A percentile compares a stretch with the other conserved stretches of the same genome.
Evolutionary conservation across 2,888 invertebrate species (phyloP).

Genomic region (Disparrhopalites patrizii): DNA sequence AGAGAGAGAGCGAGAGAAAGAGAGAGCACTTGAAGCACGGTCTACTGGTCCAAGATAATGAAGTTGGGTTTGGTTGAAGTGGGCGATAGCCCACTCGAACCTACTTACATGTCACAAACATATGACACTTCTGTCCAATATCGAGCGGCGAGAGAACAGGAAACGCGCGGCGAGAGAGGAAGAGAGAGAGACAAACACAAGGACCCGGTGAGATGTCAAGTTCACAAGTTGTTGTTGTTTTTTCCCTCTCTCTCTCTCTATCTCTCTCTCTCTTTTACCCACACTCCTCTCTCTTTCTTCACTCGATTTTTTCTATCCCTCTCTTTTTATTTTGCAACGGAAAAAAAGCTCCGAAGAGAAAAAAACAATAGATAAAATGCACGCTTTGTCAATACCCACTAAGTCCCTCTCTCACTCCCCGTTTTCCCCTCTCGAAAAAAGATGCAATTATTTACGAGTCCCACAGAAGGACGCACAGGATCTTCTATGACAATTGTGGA

Average conservation of each 20-base stretch:
- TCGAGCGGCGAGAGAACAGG: constrained; percentile 11
- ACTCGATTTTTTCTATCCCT: neutral
- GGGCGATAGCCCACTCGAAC: constrained; percentile 20
- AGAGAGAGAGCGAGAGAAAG: neutral
- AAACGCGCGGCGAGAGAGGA: neutral
- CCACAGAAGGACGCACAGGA: no score
- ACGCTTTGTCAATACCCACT: no score
- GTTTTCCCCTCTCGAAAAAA: no score
- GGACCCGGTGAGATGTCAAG: constrained; percentile 2
- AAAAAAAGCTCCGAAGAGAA: neutral
- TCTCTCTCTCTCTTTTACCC: no score
- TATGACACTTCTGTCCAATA: constrained; percentile 29
- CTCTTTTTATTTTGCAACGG: no score
- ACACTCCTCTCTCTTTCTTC: neutral
- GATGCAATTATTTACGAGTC: no score
- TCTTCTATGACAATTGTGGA: no score
- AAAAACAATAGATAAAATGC: no score
- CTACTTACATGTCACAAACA: constrained; percentile 27
- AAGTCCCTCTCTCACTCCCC: no score
- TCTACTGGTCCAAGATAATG: constrained; percentile 16
- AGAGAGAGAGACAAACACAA: neutral
- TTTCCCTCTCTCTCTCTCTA: no score
- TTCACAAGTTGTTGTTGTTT: neutral
- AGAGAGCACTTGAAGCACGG: constrained; percentile 5
- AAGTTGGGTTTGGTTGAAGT: constrained; percentile 21